A percentile compares a stretch with the other conserved stretches of the same genome.
Evolutionary conservation across 1,140 invertebrate genomes (phyloP).

Genomic region (Heliconius melpomene): DNA sequence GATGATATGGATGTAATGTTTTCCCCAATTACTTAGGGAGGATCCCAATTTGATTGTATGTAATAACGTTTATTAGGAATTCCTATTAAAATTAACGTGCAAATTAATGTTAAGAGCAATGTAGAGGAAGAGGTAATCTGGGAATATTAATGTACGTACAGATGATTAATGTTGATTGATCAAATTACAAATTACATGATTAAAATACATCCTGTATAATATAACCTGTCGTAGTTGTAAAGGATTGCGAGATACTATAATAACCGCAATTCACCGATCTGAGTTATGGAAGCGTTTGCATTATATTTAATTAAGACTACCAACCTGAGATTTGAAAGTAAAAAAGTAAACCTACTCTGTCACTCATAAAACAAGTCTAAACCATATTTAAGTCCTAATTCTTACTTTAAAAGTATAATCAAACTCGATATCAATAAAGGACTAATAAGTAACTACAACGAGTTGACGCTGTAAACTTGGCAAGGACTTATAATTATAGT

Average conservation of each 20-base stretch:
- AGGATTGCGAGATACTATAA: slow-evolving; percentile 22
- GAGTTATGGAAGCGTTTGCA: slow-evolving; percentile 26
- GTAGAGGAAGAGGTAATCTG: not conserved
- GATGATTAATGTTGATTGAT: slow-evolving; percentile 27
- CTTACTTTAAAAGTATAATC: not conserved
- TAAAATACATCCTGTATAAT: slow-evolving; percentile 31
- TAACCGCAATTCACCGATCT: slow-evolving; percentile 20
- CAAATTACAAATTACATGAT: slow-evolving; percentile 12
- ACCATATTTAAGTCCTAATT: not conserved
- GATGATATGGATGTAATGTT: slow-evolving; percentile 22
- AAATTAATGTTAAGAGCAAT: slow-evolving; percentile 15
- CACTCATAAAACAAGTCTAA: not conserved
- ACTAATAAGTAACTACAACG: not conserved
- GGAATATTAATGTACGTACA: not conserved
- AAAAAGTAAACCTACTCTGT: not conserved
- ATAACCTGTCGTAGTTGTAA: slow-evolving; percentile 11
- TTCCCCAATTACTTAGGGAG: slow-evolving; percentile 8
- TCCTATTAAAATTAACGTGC: not conserved
- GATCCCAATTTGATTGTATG: not conserved
- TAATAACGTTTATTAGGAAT: not conserved
- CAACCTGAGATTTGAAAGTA: slow-evolving; percentile 1
- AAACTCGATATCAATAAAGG: not conserved
- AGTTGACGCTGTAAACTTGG: slow-evolving; percentile 30
- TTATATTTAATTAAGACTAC: slow-evolving; percentile 15
- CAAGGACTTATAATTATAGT: slow-evolving; percentile 35